phyloP scores from a whole-genome alignment of 2,113 vertebrate species.

The Pandion haliaetus region DNA sequence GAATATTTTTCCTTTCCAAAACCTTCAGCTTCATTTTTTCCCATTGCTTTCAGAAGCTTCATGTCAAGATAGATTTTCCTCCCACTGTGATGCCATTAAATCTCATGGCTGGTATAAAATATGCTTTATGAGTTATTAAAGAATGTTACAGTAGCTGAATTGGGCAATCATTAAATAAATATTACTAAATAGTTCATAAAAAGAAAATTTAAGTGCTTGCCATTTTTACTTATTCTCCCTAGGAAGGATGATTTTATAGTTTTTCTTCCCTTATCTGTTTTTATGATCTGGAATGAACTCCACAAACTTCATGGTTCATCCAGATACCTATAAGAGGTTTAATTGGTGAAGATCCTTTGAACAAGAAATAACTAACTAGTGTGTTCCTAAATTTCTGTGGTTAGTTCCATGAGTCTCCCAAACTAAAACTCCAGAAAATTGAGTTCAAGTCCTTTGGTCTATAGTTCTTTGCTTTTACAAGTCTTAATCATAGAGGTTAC shows the following conservation, averaged over 20 bases:
- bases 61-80: slow-evolving; percentile 34
- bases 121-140: slow-evolving; percentile 56
- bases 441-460: neutral
- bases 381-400: neutral
- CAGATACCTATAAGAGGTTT: neutral
- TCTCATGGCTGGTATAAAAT: slow-evolving; percentile 43
- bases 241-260: neutral
- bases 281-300: neutral
- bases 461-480: neutral
- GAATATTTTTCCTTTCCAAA: neutral
- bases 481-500: neutral
- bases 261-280: neutral
- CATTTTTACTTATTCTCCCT: neutral
- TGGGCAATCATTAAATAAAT: slow-evolving; percentile 61
- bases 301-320: neutral
- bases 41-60: neutral
- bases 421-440: neutral
- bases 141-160: slow-evolving; percentile 24
- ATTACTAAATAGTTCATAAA: slow-evolving; percentile 54
- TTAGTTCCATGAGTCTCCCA: neutral
- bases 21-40: neutral
- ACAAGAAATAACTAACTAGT: neutral
- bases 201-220: neutral
- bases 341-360: neutral
- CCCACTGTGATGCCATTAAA: slow-evolving; percentile 37